A percentile compares a stretch with the other conserved stretches of the same genome.
These are phyloP conservation scores for Carettochelys insculpta DNA, from an alignment of 2,113 vertebrate genomes.

Conservation along the genomic window DNA sequence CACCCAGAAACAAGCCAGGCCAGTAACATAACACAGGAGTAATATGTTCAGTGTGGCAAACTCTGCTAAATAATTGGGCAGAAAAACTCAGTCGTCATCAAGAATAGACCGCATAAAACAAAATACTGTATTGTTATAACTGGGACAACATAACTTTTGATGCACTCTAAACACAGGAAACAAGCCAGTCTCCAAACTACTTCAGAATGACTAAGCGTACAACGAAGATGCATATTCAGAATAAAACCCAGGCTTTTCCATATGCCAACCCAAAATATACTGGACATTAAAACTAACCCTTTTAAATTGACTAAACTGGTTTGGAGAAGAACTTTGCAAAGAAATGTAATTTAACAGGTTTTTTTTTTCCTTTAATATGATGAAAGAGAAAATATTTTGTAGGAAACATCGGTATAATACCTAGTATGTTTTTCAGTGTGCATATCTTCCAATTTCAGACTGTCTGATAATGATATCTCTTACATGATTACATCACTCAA, in stretches of 20 bases:
- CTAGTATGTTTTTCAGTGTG: neutral
- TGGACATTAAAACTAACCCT: neutral
- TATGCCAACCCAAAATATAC: neutral
- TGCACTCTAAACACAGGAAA: neutral
- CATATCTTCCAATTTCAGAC: neutral
- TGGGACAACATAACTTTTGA: accelerated
- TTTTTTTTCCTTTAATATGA: neutral
- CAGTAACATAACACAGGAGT: neutral
- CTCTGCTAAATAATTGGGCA: neutral
- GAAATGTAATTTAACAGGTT: neutral
- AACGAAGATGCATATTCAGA: neutral
- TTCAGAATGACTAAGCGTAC: neutral
- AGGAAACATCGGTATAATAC: neutral
- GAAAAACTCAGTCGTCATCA: neutral
- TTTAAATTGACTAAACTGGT: neutral
- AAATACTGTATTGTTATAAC: neutral
- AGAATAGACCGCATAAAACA: neutral
- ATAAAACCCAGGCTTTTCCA: neutral
- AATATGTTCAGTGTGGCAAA: neutral
- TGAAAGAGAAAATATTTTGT: neutral
- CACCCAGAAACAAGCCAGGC: neutral
- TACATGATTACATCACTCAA: neutral
- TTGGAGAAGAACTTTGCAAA: neutral
- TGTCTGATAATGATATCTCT: neutral
- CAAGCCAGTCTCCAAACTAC: neutral